Conservation (phyloP, 2,888 invertebrate species). For the Alsophila aescularia region DNA sequence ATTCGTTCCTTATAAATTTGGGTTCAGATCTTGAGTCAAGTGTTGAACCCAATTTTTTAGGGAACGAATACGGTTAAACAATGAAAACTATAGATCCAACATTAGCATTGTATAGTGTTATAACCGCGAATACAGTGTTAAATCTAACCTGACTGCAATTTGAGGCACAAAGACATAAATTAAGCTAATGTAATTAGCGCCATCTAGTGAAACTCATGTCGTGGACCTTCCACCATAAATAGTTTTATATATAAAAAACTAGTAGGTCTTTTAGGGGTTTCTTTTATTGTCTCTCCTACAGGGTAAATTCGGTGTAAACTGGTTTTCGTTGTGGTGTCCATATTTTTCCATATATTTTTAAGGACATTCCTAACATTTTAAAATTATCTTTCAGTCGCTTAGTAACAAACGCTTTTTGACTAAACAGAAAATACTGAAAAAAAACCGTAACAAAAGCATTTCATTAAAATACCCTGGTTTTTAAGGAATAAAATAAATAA, state of each 20-base stretch:
- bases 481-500: constrained; percentile 37
- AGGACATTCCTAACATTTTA: constrained; percentile 27
- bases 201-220: too few species aligned
- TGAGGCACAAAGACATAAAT: too few species aligned
- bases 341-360: constrained; percentile 24
- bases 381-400: constrained; percentile 23
- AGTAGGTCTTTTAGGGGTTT: neutral
- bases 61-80: too few species aligned
- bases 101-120: too few species aligned
- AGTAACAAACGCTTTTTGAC: constrained; percentile 21
- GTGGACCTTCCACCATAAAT: too few species aligned
- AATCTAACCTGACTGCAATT: too few species aligned
- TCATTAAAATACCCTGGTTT: constrained; percentile 64
- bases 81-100: too few species aligned
- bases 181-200: too few species aligned
- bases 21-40: too few species aligned
- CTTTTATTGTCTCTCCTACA: constrained; percentile 5
- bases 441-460: constrained; percentile 67
- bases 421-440: constrained; percentile 24
- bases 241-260: neutral
- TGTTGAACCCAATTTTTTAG: too few species aligned
- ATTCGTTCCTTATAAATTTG: too few species aligned
- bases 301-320: constrained; percentile 6
- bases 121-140: too few species aligned
- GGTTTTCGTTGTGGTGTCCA: constrained; percentile 26